Base-by-base conservation (phyloP, 2,888 invertebrate genomes). In the Phrixothrix hirtus region DNA sequence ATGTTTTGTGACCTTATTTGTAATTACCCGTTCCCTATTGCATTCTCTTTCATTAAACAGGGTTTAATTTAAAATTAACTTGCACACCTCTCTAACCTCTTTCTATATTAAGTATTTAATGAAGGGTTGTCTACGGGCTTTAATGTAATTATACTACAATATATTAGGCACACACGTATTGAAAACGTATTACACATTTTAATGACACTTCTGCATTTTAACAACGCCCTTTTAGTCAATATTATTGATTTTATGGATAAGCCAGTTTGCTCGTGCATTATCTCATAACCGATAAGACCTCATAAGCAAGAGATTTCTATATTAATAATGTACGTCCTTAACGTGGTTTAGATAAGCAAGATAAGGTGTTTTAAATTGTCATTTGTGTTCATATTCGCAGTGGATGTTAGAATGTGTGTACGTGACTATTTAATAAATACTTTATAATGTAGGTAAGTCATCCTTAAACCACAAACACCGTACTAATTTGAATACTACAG, bases 281-380 rank as follows among this genome's bases (percentile, higher is more conserved):
- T 44, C 44, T 34, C 12, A 26, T 25, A 35, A 15, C 34, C 32
- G 47, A 47, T 47, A 47, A 30, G 39, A 34, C 26, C 34, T 38
- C 32, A 31, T 39, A 47, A 39, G 25, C 38, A 31, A 12, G 34
- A 32, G 39, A 13, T 21, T 26, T 14, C 26, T 25, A 39, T 12
- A 31, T 21, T 38, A 38, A 21, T 35, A 25, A 39, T 39, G 15
- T 34, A 31, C 11, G 30, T 12, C 41, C 13, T 15, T 41, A 6
- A 12, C 47, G 31, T 47, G 38, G 29, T 27, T 15, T 14, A 47
- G 47, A 47, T 47, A 47, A 47, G 47, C 31, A 15, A 47, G 47
- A 47, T 47, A 47, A 47, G 7, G 17, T 17, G 14, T 38, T 45
- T 47, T 47, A 47, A 37, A 44, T 35, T 44, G 32, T 47, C 47